Evolutionary conservation across 35 echinoderm and acorn worm species (phyloP), one percentile per base, ranked within the genome.

Genomic region (Lytechinus pictus): DNA sequence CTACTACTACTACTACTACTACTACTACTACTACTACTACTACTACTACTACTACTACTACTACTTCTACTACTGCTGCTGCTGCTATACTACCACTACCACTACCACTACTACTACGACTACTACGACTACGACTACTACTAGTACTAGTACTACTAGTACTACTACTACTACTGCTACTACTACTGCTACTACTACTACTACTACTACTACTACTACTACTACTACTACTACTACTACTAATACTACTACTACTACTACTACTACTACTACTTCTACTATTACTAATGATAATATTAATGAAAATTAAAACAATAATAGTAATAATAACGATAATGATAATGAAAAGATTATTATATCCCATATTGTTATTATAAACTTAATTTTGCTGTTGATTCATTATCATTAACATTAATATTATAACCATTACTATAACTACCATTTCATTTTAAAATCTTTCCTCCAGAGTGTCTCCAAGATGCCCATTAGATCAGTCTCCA

Each of bases 401-500:
- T n/a, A n/a, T n/a, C 5, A 55, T 55, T 55, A 93, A 6, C 53
- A 93, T 54, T 94, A 55, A 27, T 1, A 94, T 94, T 94, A 16
- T 55, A 10, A 54, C 28, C 27, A 94, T 94, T 54, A 55, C 28
- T 0, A 94, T 54, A 0, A 8, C 53, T 94, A 94, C 56, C 56
- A 94, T 94, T 94, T 44, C 33, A 44, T 44, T 44, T 44, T 44
- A 0, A 44, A 44, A 53, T 27, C 91, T 9, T 61, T 57, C 9
- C 29, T 8, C 3, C 92, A 99, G 98, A 87, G 95, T 99, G 28
- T 96, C 97, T 3, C 97, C 97, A 56, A 92, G 97, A 94, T 99
- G 98, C 87, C 98, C 98, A 6, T 87, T 99, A 87, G 97, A 97
- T 54, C 97, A 99, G 54, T 87, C 97, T 66, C 95, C 98, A 5